Base-by-base conservation (phyloP, 1,140 invertebrate genomes). In the Nomia melanderi region DNA sequence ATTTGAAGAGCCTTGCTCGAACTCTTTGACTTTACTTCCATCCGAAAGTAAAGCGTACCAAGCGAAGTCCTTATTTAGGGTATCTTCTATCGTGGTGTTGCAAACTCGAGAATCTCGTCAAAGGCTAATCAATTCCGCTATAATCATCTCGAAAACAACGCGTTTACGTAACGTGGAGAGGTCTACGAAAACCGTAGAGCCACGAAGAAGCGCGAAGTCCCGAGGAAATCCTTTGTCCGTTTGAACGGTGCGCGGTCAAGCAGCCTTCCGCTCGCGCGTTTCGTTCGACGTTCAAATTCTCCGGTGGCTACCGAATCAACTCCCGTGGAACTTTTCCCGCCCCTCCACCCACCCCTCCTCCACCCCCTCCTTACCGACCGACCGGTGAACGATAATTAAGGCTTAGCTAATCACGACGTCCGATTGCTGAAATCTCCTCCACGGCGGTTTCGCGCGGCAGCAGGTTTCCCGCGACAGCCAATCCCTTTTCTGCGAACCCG, bases 341-440 rank as follows among this genome's bases (percentile, higher is more conserved):
- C 14, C 7, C 54, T 14, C 50, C 25, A 1, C 53, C 12, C 27
- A 17, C 20, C 56, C n/a, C 54, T 27, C 14, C 44, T 33, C 67
- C 14, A 29, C 41, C 39, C 27, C 12, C 20, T 44, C 39, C 47
- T 59, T 29, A 12, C 25, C 29, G 33, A 12, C 25, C 29, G 33
- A 36, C 8, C 11, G 20, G 33, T 44, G 23, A 71, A 54, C 60
- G 53, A 66, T 81, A 81, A 82, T 82, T 81, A 81, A 39, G 33
- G 69, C 56, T 74, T 78, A 56, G 69, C 60, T 64, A 78, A 78
- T 63, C 60, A 41, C 69, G 44, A 41, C 74, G 74, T 57, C n/a
- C 62, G 66, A 73, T 82, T 81, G 67, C 81, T 69, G 41, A 79
- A 82, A 82, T 64, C 36, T 65, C 33, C 54, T 25, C 27, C 27